Evolutionary conservation across 2,888 invertebrate genomes (phyloP), one percentile per base, ranked within the genome.

Genomic region (Empis livida): DNA sequence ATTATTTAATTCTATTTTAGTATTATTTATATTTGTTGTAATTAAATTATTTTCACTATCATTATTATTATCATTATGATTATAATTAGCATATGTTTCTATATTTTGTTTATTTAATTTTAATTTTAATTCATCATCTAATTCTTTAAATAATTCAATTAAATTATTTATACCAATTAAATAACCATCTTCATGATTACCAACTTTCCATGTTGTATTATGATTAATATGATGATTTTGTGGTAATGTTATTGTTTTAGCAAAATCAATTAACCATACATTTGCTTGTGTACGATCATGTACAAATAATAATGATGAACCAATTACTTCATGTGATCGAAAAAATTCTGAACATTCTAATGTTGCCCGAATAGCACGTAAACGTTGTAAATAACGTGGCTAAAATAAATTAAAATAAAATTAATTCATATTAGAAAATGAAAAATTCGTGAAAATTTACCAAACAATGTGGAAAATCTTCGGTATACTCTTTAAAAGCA

Each of bases 231-330:
- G 73, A 51, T 84, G 71, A 51, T 82, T 77, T 1, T 78, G 76
- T 0, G 92, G 89, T 35, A 95, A 74, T 13, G 81, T 78, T 42
- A 91, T 78, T 1, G 94, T 93, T 72, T 97, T 97, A 43, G 96
- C 95, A 64, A 97, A 97, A 71, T 97, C 96, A 55, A 97, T 97
- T 73, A 97, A 78, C 96, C 96, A 97, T 13, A 93, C 82, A 52
- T 88, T 89, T 27, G 93, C 90, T 63, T 82, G 84, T 55, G 79
- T 78, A 47, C 81, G 77, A 67, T 97, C 95, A 72, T 94, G 95
- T 46, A 97, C 92, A 65, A 97, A 91, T 48, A 97, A 77, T 49
- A 97, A 72, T 20, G 94, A 94, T 68, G 94, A 94, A 53, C 93
- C 92, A 58, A 94, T 92, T 43, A 95, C 80, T 76, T 97, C 96